phyloP scores from a whole-genome alignment of 1,140 invertebrate genomes.

The Zaprionus tsacasi region DNA sequence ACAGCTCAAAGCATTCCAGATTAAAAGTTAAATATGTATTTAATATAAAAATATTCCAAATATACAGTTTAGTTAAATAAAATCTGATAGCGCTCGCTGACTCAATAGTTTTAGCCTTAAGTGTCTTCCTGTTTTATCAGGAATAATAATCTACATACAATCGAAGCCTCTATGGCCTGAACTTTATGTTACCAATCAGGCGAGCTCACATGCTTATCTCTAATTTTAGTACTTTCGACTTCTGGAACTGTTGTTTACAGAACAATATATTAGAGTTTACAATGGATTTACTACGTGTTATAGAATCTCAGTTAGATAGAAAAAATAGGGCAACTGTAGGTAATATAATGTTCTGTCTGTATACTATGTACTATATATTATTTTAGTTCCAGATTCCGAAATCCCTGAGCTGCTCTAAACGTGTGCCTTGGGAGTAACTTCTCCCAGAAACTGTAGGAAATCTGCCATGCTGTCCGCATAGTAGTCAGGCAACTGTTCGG shows the following conservation, averaged over 20 bases:
- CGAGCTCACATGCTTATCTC: not conserved
- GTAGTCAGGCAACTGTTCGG: slow-evolving; percentile 84
- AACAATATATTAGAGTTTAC: not conserved
- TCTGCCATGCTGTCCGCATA: slow-evolving; percentile 84
- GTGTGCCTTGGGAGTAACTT: slow-evolving; percentile 47
- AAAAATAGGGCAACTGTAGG: not conserved
- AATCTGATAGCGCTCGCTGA: not conserved
- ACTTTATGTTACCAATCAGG: not conserved
- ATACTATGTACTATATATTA: not conserved
- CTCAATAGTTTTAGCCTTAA: not conserved
- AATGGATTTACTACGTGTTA: not conserved
- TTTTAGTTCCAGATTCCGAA: not conserved
- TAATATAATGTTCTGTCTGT: not conserved
- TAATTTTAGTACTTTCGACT: not conserved
- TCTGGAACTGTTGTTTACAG: not conserved
- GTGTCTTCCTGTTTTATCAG: not conserved
- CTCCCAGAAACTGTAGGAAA: slow-evolving; percentile 41
- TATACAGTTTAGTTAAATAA: not conserved
- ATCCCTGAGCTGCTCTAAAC: slow-evolving; percentile 25
- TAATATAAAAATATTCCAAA: not conserved
- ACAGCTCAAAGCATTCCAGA: not conserved
- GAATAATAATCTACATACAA: not conserved
- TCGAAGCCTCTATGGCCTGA: not conserved
- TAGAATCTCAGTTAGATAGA: not conserved
- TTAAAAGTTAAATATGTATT: not conserved